Conservation (phyloP, 2,797 vertebrate genomes). For the Podarcis siculus region DNA sequence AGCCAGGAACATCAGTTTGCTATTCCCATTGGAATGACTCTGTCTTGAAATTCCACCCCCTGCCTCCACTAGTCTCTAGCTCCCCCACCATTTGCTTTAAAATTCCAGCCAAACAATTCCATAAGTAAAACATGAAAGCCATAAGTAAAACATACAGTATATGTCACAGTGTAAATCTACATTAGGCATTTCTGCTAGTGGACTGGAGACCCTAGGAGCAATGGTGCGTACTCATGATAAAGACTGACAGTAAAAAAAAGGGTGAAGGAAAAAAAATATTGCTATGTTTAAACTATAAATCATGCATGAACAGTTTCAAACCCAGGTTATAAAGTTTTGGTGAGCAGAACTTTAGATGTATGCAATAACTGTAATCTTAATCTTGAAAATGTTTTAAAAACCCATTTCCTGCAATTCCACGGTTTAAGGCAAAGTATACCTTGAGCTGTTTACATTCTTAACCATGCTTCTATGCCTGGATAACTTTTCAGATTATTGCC, state of each 20-base stretch:
- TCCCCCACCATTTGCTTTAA: neutral
- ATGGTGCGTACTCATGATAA: conserved; percentile 34
- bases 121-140: conserved; percentile 39
- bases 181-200: conserved; percentile 28
- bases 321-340: neutral
- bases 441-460: neutral
- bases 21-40: conserved; percentile 31
- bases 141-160: conserved; percentile 41
- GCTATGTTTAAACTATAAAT: conserved; percentile 36
- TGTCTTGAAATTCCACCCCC: neutral
- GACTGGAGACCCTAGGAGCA: conserved; percentile 37
- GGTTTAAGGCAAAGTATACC: neutral
- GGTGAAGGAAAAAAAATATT: conserved; percentile 31
- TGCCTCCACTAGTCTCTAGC: neutral
- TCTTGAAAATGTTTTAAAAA: neutral
- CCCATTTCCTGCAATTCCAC: neutral
- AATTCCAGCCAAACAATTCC: conserved; percentile 39
- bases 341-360: neutral
- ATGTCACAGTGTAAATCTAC: neutral
- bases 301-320: conserved; percentile 21
- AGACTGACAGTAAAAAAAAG: conserved; percentile 42
- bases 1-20: conserved; percentile 17
- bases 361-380: neutral
- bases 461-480: neutral
- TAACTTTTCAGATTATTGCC: neutral